These are phyloP conservation scores for Rhimphoctona megacephalus DNA, from an alignment of 2,888 invertebrate genomes.

Conservation along the genomic window DNA sequence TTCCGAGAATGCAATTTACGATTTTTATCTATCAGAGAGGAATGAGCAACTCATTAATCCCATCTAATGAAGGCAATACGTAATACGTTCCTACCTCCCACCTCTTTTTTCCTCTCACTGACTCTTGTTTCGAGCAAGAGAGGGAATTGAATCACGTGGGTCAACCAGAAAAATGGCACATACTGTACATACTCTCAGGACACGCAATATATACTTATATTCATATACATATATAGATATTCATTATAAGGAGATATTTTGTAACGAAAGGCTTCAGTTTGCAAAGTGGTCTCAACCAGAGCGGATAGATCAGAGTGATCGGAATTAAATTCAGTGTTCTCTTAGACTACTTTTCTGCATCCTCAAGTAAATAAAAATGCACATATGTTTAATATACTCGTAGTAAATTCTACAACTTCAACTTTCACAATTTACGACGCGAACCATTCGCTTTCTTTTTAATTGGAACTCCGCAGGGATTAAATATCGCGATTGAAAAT, in stretches of 20 bases:
- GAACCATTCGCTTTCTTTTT: slow-evolving; percentile 41
- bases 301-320: not conserved
- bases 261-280: slow-evolving; percentile 36
- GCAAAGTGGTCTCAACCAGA: slow-evolving; percentile 7
- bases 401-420: not conserved
- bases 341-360: not conserved
- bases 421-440: slow-evolving; percentile 47
- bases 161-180: slow-evolving; percentile 41
- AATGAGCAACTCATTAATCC: slow-evolving; percentile 43
- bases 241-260: slow-evolving; percentile 29
- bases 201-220: not conserved
- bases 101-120: slow-evolving; percentile 3
- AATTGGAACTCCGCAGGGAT: not conserved
- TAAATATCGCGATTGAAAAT: slow-evolving; percentile 17
- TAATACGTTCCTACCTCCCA: slow-evolving; percentile 36
- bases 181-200: slow-evolving; percentile 8
- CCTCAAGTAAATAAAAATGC: not conserved
- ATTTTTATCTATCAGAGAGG: slow-evolving; percentile 36
- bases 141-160: slow-evolving; percentile 21
- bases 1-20: slow-evolving; percentile 27
- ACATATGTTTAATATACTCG: not conserved
- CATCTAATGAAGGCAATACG: slow-evolving; percentile 56
- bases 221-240: not conserved
- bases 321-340: not conserved
- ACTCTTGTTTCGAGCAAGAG: slow-evolving; percentile 34